Percentiles rank a stretch among this genome's conserved stretches.
Evolutionary conservation across 2,888 invertebrate species (phyloP).

Genomic region (Tholera decimalis): DNA sequence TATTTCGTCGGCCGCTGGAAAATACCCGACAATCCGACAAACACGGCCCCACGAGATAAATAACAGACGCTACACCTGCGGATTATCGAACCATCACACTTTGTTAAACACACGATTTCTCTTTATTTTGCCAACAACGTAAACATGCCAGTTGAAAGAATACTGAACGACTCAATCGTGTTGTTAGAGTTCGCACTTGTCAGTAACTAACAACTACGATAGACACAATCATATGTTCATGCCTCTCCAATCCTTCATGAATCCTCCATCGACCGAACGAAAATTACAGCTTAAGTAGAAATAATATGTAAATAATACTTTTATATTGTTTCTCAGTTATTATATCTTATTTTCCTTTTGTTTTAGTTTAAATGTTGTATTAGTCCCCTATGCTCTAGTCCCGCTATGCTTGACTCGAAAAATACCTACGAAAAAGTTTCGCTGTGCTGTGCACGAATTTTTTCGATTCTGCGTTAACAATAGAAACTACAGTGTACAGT

Average conservation of each 20-base stretch:
- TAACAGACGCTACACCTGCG: conserved; percentile 39
- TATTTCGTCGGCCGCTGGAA: conserved; percentile 15
- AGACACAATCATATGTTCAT: too few relatives aligned
- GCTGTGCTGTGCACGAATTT: too few relatives aligned
- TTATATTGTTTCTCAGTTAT: too few relatives aligned
- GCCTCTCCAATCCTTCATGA: neutral
- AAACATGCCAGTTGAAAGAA: conserved; percentile 2
- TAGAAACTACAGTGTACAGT: too few relatives aligned
- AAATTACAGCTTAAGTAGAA: neutral
- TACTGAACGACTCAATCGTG: neutral
- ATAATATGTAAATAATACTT: neutral
- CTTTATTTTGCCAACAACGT: neutral
- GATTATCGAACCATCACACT: neutral
- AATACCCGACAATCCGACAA: conserved; percentile 21
- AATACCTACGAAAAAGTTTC: too few relatives aligned
- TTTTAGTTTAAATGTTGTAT: too few relatives aligned
- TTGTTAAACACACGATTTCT: conserved; percentile 11
- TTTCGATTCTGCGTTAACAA: too few relatives aligned
- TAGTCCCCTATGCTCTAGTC: too few relatives aligned
- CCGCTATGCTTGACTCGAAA: too few relatives aligned
- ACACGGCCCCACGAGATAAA: neutral
- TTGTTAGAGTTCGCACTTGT: neutral
- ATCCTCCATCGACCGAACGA: neutral
- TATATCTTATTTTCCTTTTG: too few relatives aligned
- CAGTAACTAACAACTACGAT: neutral